Conservation (phyloP, 2,888 invertebrate species). For the Dyspetes luteomarginatus region DNA sequence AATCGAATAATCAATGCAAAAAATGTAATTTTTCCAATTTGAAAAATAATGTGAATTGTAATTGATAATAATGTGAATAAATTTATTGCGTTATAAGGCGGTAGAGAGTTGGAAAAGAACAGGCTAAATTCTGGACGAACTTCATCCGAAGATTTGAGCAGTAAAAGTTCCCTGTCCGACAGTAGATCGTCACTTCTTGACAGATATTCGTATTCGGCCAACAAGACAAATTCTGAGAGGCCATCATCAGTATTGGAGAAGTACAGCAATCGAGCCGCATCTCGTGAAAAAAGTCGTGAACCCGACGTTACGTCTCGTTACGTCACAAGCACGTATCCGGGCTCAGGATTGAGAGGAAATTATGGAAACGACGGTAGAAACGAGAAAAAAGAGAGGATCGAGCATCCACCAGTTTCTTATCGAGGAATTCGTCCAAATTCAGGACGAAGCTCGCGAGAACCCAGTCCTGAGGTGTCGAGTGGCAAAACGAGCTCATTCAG, state of each 20-base stretch:
- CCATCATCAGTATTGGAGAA: conserved; percentile 78
- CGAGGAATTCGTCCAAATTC: conserved; percentile 78
- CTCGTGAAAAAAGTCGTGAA: conserved; percentile 78
- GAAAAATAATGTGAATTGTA: conserved; percentile 44
- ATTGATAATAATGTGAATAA: not conserved
- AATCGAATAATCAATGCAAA: not conserved
- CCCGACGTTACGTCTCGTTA: conserved; percentile 76
- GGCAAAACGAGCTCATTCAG: conserved; percentile 75
- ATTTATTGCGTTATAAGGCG: conserved; percentile 67
- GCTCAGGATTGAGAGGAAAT: conserved; percentile 72
- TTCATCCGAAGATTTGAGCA: conserved; percentile 70
- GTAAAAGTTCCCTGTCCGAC: conserved; percentile 76
- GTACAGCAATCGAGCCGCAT: conserved; percentile 74
- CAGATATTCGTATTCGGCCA: conserved; percentile 76
- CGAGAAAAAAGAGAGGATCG: conserved; percentile 82
- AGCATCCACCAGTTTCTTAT: conserved; percentile 84
- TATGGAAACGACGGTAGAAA: conserved; percentile 74
- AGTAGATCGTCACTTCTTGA: conserved; percentile 76
- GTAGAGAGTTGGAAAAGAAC: conserved; percentile 77
- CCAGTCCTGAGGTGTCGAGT: conserved; percentile 83
- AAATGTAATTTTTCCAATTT: not conserved
- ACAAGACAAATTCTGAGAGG: conserved; percentile 75
- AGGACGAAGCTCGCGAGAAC: conserved; percentile 84
- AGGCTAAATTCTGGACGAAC: conserved; percentile 73
- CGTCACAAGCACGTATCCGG: conserved; percentile 78